phyloP scores from a whole-genome alignment of 2,888 invertebrate species.

The Diarsia mendica region DNA sequence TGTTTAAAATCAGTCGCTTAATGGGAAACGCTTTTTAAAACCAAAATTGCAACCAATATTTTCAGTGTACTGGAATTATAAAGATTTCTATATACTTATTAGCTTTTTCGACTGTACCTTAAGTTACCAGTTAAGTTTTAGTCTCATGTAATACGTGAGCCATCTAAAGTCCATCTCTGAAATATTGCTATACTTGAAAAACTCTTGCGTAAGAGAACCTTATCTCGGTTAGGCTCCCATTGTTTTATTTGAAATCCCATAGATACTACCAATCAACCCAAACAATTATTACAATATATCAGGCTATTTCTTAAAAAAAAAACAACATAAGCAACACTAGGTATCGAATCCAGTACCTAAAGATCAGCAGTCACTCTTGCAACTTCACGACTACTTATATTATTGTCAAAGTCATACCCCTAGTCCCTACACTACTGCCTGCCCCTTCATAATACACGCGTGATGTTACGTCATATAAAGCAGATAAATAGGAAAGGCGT shows the following conservation, averaged over 20 bases:
- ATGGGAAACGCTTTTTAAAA: no score
- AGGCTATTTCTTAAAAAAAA: background rate
- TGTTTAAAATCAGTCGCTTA: no score
- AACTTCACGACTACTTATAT: no score
- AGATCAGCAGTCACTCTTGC: fast-evolving
- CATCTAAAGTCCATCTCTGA: background rate
- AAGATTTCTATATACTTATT: no score
- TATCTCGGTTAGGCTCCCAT: background rate
- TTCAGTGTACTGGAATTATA: no score
- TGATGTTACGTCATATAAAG: conserved; percentile 4
- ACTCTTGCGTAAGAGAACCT: background rate
- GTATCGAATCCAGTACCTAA: background rate
- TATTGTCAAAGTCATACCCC: background rate
- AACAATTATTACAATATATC: background rate
- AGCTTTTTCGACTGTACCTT: no score
- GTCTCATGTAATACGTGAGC: background rate
- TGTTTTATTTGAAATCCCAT: background rate
- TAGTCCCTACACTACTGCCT: background rate
- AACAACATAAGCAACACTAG: background rate
- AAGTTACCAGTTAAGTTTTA: background rate
- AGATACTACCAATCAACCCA: background rate
- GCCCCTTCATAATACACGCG: background rate
- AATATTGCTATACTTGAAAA: background rate
- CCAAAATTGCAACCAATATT: no score
- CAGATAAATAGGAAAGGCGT: conserved; percentile 22